A percentile compares a stretch with the other conserved stretches of the same genome.
Evolutionary conservation across 2,888 invertebrate genomes (phyloP).

Genomic region (Alviniconcha strummeri): DNA sequence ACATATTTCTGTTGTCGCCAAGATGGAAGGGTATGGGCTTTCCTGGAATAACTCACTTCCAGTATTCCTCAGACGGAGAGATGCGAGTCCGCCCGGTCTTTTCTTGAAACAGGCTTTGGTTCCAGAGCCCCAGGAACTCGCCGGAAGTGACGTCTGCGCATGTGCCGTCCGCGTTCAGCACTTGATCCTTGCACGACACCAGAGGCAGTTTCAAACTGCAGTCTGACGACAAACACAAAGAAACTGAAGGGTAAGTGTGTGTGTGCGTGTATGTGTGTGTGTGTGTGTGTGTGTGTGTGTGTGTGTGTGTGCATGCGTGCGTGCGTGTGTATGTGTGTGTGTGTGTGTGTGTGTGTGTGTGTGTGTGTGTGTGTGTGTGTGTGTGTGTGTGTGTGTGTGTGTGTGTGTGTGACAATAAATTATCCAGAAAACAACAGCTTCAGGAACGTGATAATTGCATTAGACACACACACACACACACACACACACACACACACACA

Average conservation of each 20-base stretch:
- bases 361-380: too few relatives aligned
- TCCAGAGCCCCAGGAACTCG: constrained; percentile 56
- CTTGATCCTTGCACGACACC: constrained; percentile 45
- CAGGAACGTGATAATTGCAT: not conserved
- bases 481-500: too few relatives aligned
- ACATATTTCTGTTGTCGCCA: too few relatives aligned
- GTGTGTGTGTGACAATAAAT: too few relatives aligned
- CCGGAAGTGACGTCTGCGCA: constrained; percentile 49
- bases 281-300: too few relatives aligned
- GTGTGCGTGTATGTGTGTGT: too few relatives aligned
- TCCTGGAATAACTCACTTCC: constrained; percentile 58
- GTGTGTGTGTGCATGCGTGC: too few relatives aligned
- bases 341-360: too few relatives aligned
- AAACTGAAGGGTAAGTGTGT: too few relatives aligned
- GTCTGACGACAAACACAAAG: constrained; percentile 43
- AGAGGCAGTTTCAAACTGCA: constrained; percentile 59
- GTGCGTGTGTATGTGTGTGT: too few relatives aligned
- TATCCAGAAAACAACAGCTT: too few relatives aligned
- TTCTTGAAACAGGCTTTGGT: constrained; percentile 52
- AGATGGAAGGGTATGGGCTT: not conserved
- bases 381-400: too few relatives aligned
- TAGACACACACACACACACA: not conserved
- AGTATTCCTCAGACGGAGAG: constrained; percentile 69
- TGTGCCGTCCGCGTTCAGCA: constrained; percentile 51
- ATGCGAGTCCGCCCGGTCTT: constrained; percentile 53